Evolutionary conservation across 2,113 vertebrate genomes (phyloP).

Genomic region (Propithecus coquereli): DNA sequence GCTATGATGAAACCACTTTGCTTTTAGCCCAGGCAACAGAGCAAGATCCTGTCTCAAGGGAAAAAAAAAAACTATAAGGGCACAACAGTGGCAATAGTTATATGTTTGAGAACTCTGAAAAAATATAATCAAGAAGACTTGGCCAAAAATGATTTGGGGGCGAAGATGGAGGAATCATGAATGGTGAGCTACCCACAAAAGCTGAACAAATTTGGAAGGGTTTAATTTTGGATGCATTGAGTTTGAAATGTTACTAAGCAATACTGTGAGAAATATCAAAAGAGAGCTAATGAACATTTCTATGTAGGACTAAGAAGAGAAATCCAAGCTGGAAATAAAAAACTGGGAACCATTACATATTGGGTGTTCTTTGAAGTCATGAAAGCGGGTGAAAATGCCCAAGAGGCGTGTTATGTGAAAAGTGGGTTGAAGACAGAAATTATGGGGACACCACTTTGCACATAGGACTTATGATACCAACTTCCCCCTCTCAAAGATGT

Average conservation of each 20-base stretch:
- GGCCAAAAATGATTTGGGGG: neutral
- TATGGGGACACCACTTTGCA: neutral
- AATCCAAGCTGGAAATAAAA: neutral
- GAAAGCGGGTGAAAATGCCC: neutral
- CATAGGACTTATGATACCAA: neutral
- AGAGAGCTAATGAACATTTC: neutral
- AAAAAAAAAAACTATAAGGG: neutral
- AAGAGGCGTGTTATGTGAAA: neutral
- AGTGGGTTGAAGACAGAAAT: neutral
- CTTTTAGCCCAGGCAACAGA: no score
- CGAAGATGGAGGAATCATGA: neutral
- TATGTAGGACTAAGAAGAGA: neutral
- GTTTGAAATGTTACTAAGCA: neutral
- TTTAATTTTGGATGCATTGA: neutral
- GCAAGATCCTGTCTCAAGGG: no score
- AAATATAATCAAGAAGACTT: neutral
- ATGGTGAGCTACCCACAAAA: neutral
- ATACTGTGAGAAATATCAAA: neutral
- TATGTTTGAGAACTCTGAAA: neutral
- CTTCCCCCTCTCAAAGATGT: neutral
- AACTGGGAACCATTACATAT: neutral
- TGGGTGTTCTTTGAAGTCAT: neutral
- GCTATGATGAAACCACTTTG: no score
- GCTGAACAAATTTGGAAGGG: neutral
- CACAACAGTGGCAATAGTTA: neutral